Evolutionary conservation across 2,113 vertebrate genomes (phyloP), one percentile per base, ranked within the genome.

Genomic region (Amphiprion ocellaris): DNA sequence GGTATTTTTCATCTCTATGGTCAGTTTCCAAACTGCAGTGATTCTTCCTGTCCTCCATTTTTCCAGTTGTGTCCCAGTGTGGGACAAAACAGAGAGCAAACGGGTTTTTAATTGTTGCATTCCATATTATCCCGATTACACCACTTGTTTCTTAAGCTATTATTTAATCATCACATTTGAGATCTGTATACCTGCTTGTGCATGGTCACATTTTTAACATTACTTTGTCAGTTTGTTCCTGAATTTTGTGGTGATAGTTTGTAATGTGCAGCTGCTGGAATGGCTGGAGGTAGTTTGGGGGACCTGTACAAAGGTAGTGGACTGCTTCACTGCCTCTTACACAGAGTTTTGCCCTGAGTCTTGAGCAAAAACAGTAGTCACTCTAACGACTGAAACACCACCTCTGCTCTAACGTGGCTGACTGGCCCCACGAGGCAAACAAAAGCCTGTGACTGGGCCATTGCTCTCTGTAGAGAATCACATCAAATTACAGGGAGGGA

Each of bases 231-330:
- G 5, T 73, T 63, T 85, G 83, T 54, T 49, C 56, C 41, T 55
- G 41, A 87, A 69, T 47, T 64, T 78, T 83, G 33, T 80, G 77
- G 81, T 78, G 79, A 68, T 86, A 49, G 83, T 77, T 81, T 80
- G 33, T 82, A 79, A 39, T 75, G 76, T 83, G 84, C 79, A 68
- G 56, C 77, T 83, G 76, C 75, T 84, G 61, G 75, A 88, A 89
- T 70, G 16, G 85, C 89, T 69, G 1, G 19, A 71, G 92, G 89
- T 79, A 72, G 65, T 83, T 70, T 47, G 17, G 63, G 75, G 26
- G 63, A 83, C 76, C 77, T 78, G 39, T 46, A 52, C 62, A 66
- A 65, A 82, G 81, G 66, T 61, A 74, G 50, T 47, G 33, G 55
- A 69, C 59, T 77, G 89, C 81, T 81, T 78, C 77, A 50, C 75